Conservation (phyloP, 1,140 invertebrate species). For the Druon quercuslanigerum region DNA sequence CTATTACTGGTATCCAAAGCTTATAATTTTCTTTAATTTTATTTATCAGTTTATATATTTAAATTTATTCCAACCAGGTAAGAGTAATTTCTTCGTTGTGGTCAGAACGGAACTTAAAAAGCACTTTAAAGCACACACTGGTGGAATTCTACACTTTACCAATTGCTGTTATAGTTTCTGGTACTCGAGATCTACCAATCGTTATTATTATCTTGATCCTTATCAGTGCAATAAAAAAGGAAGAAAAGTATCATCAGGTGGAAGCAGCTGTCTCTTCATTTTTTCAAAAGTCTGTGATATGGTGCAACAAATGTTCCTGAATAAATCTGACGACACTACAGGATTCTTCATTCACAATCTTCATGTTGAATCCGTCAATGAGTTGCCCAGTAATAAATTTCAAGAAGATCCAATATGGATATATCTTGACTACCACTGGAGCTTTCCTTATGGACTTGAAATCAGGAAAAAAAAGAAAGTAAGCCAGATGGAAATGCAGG, state of each 20-base stretch:
- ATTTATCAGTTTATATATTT: background rate
- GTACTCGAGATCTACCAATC: constrained; percentile 62
- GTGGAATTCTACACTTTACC: constrained; percentile 69
- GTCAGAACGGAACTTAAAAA: constrained; percentile 57
- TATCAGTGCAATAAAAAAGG: constrained; percentile 64
- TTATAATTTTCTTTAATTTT: no score
- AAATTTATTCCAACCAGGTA: background rate
- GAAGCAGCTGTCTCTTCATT: constrained; percentile 60
- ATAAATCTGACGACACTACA: constrained; percentile 57
- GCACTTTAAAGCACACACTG: constrained; percentile 55
- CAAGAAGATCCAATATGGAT: constrained; percentile 71
- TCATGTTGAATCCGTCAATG: constrained; percentile 68
- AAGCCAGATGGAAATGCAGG: constrained; percentile 23
- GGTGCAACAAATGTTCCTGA: constrained; percentile 62
- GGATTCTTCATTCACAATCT: constrained; percentile 70
- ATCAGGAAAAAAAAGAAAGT: constrained; percentile 40
- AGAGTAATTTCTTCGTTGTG: constrained; percentile 32
- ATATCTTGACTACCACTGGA: constrained; percentile 72
- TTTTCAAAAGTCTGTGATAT: constrained; percentile 62
- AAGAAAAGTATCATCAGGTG: constrained; percentile 44
- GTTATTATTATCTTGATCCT: constrained; percentile 71
- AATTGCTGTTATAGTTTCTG: constrained; percentile 74
- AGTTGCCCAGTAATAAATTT: constrained; percentile 49
- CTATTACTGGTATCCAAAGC: background rate
- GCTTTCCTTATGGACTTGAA: constrained; percentile 41